Conservation (phyloP, 2,113 vertebrate genomes). For the Peromyscus polionotus region DNA sequence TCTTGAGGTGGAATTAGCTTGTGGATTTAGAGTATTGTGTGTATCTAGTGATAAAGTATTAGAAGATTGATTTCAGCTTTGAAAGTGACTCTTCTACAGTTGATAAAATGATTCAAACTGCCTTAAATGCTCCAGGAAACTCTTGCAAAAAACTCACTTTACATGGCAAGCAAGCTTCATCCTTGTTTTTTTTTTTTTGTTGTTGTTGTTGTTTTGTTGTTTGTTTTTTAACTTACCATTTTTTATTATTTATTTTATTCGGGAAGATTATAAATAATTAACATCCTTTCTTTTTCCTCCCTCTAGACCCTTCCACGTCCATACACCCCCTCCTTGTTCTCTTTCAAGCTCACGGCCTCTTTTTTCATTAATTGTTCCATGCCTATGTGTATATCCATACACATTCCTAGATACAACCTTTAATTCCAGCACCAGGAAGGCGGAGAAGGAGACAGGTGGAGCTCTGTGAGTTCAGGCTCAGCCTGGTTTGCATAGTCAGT, state of each 20-base stretch:
- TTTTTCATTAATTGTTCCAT: background rate
- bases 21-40: background rate
- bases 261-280: background rate
- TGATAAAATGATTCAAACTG: background rate
- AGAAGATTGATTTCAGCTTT: background rate
- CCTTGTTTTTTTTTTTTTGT: background rate
- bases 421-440: background rate
- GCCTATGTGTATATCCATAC: background rate
- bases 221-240: background rate
- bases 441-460: background rate
- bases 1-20: background rate
- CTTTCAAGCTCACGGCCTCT: background rate
- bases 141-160: background rate
- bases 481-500: background rate
- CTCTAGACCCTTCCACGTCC: background rate
- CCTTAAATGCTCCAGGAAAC: background rate
- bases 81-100: background rate
- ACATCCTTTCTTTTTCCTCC: background rate
- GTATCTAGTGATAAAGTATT: background rate
- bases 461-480: background rate
- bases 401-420: background rate
- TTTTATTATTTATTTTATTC: background rate
- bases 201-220: too few relatives aligned
- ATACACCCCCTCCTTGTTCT: background rate
- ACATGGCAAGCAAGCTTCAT: background rate